phyloP scores from a whole-genome alignment of 2,888 invertebrate species.

The Drosophila formosana region DNA sequence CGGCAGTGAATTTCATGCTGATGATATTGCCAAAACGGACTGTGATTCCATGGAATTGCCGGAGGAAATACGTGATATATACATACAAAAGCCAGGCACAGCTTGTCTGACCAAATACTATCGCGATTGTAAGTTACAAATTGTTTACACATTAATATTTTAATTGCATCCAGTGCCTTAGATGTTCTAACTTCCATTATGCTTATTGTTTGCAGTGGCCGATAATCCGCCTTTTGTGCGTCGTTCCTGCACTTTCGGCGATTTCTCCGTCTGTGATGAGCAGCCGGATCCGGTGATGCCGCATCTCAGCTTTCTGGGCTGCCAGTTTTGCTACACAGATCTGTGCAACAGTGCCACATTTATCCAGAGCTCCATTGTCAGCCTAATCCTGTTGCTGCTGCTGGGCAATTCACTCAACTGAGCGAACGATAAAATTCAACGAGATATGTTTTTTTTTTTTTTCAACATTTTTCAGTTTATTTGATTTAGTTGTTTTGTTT shows the following conservation, averaged over 20 bases:
- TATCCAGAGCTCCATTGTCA: neutral
- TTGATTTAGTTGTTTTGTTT: constrained; percentile 46
- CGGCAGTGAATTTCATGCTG: constrained; percentile 64
- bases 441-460: constrained; percentile 11
- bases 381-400: neutral
- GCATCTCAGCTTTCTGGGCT: constrained; percentile 55
- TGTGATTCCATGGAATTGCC: constrained; percentile 77
- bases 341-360: constrained; percentile 61
- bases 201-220: constrained; percentile 23
- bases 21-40: constrained; percentile 74
- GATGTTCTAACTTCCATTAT: neutral
- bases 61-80: constrained; percentile 54
- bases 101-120: constrained; percentile 80
- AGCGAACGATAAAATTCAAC: neutral
- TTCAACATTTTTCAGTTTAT: constrained; percentile 53
- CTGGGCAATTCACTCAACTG: neutral
- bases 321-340: constrained; percentile 67
- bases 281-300: constrained; percentile 72
- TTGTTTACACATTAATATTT: neutral
- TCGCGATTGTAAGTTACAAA: constrained; percentile 69
- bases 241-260: constrained; percentile 73
- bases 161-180: neutral
- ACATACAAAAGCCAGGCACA: constrained; percentile 68
- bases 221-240: constrained; percentile 68
- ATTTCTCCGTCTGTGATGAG: constrained; percentile 63